Conservation (phyloP, 2,797 vertebrate genomes). For the Valencia hispanica region DNA sequence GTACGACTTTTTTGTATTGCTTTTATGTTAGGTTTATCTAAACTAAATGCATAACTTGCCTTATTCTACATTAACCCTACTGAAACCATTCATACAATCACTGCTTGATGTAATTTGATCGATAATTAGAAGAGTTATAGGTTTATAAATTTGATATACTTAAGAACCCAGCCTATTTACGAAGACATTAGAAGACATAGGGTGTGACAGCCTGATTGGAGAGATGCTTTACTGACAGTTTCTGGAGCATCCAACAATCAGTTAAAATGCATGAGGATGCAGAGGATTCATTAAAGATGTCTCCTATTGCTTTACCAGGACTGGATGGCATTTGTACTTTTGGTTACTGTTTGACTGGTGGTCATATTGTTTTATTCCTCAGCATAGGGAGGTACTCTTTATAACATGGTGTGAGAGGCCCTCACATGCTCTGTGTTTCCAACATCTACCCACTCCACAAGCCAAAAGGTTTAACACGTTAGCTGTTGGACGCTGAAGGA, state of each 20-base stretch:
- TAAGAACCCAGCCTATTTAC: background rate
- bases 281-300: background rate
- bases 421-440: background rate
- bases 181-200: no score
- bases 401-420: background rate
- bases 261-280: no score
- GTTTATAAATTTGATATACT: background rate
- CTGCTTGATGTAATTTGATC: no score
- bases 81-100: no score
- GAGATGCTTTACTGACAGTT: no score
- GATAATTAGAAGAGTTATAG: background rate
- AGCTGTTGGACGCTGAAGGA: no score
- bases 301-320: background rate
- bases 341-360: background rate
- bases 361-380: background rate
- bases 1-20: no score
- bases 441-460: background rate
- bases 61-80: no score
- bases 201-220: background rate
- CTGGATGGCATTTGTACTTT: background rate
- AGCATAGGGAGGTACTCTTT: background rate
- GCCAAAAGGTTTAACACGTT: no score
- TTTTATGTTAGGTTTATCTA: no score
- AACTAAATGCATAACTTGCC: no score
- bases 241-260: no score